Evolutionary conservation across 2,797 vertebrate species (phyloP).

Genomic region (Arrhamphus sclerolepis): DNA sequence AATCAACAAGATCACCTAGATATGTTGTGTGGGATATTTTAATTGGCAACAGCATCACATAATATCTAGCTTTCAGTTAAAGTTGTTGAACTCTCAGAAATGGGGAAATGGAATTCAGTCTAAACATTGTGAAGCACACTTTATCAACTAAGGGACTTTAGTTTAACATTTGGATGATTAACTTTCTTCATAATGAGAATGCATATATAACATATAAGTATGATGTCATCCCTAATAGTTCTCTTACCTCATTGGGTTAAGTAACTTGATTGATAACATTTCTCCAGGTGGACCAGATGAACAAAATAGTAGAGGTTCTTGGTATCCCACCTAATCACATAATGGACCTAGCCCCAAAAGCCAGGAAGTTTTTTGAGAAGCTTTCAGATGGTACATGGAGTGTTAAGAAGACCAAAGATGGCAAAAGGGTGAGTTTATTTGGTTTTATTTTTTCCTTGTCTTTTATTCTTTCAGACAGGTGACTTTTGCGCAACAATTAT

Average conservation of each 20-base stretch:
- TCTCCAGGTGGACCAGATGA: constrained; percentile 99
- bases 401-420: constrained; percentile 99
- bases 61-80: neutral
- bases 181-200: neutral
- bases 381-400: constrained; percentile 98
- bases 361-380: constrained; percentile 99
- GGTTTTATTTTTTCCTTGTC: neutral
- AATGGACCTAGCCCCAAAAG: constrained; percentile 99
- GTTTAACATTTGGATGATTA: constrained; percentile 1
- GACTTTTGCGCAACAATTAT: neutral
- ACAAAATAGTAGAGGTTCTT: constrained; percentile 99
- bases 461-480: neutral
- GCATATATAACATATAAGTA: neutral
- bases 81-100: neutral
- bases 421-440: constrained; percentile 90
- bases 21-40: neutral
- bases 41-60: neutral
- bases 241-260: neutral
- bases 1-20: neutral
- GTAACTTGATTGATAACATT: constrained; percentile 26
- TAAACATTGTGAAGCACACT: neutral
- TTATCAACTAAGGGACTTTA: neutral
- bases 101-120: neutral
- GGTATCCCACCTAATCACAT: constrained; percentile 97
- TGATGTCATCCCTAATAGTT: neutral